phyloP scores from a whole-genome alignment of 2,888 invertebrate genomes.

The Pristionchus fissidentatus region DNA sequence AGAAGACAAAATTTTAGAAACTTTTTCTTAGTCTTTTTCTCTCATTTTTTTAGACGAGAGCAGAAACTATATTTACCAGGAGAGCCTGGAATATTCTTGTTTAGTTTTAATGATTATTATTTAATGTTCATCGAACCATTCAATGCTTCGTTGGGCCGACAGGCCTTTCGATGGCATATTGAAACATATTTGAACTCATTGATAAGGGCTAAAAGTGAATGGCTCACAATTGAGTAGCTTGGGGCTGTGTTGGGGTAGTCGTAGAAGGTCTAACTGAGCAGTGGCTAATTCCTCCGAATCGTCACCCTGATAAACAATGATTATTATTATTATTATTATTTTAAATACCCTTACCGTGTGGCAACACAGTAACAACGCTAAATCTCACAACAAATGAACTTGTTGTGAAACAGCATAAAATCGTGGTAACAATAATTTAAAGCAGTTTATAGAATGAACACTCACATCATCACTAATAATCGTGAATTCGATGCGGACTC shows the following conservation, averaged over 20 bases:
- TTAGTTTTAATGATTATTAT: background rate
- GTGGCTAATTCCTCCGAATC: slow-evolving; percentile 67
- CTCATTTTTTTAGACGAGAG: no score
- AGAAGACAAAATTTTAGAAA: no score
- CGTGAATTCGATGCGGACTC: slow-evolving; percentile 64
- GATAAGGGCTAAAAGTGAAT: background rate
- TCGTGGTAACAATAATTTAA: background rate
- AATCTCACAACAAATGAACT: no score
- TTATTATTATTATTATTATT: background rate
- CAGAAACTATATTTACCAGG: no score
- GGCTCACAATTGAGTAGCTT: slow-evolving; percentile 21
- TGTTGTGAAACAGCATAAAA: no score
- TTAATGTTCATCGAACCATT: no score
- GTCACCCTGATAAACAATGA: slow-evolving; percentile 48
- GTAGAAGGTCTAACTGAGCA: slow-evolving; percentile 60
- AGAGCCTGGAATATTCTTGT: no score
- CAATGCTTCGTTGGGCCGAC: no score
- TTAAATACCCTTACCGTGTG: background rate
- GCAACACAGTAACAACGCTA: no score
- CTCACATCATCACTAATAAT: slow-evolving; percentile 61
- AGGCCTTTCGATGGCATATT: no score
- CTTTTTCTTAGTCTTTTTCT: no score
- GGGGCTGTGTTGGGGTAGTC: slow-evolving; percentile 50
- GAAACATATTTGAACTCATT: background rate
- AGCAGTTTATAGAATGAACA: background rate